phyloP scores from a whole-genome alignment of 30 jellyfish, hydroid and myxozoan genomes.

The Catostylus mosaicus region DNA sequence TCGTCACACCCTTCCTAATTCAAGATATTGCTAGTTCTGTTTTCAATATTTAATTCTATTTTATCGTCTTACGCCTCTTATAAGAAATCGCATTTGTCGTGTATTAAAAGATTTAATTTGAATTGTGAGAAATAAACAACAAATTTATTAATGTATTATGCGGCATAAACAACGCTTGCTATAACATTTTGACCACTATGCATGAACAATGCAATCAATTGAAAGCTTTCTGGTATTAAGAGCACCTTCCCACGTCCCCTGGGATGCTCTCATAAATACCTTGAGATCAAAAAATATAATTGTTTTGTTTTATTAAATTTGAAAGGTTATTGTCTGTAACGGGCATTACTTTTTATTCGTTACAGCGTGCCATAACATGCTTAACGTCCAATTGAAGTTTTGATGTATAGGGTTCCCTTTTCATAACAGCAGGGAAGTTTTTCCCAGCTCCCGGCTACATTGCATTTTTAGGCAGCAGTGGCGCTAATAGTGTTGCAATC shows the following conservation, averaged over 20 bases:
- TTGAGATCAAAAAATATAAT: no score
- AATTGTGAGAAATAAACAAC: neutral
- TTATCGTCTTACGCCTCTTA: neutral
- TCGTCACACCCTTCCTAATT: neutral
- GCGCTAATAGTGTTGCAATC: no score
- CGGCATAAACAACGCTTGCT: neutral
- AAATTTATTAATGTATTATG: neutral
- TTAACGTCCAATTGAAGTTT: no score
- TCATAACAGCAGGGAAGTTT: no score
- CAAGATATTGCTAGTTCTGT: neutral
- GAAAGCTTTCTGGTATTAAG: neutral
- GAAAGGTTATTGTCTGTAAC: no score
- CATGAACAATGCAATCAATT: neutral
- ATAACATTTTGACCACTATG: neutral
- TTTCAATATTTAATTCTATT: neutral
- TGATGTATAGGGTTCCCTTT: no score
- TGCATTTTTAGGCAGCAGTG: no score
- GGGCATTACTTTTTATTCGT: no score
- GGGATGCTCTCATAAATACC: no score
- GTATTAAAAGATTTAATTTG: neutral
- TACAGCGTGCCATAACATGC: no score
- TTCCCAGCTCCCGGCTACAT: no score
- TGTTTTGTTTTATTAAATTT: no score
- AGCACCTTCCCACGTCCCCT: slow-evolving; percentile 13
- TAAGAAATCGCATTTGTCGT: neutral